phyloP scores from a whole-genome alignment of 2,797 vertebrate genomes.

The Loris lydekkerianus region DNA sequence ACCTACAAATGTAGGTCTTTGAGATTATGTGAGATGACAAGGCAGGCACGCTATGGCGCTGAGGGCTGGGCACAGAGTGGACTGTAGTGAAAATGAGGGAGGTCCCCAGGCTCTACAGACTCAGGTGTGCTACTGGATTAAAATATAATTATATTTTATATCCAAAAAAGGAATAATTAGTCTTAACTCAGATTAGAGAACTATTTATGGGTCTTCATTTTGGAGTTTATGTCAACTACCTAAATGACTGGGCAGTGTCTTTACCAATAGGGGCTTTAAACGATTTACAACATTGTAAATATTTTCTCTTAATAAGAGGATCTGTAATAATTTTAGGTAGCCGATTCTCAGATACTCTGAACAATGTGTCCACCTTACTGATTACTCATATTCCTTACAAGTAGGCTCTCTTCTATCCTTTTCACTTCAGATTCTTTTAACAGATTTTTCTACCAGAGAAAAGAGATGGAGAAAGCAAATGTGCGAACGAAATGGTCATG shows the following conservation, averaged over 20 bases:
- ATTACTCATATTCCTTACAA: background rate
- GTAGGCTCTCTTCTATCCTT: background rate
- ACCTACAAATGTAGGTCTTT: background rate
- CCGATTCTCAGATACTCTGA: background rate
- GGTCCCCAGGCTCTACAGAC: background rate
- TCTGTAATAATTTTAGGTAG: background rate
- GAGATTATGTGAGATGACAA: background rate
- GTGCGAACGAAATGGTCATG: background rate
- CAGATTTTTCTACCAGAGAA: background rate
- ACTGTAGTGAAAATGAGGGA: background rate
- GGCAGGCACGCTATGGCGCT: background rate
- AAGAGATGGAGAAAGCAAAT: background rate
- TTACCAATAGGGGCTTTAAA: background rate
- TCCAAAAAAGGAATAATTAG: background rate
- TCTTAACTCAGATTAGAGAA: background rate
- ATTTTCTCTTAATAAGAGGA: background rate
- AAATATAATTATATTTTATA: background rate
- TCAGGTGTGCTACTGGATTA: background rate
- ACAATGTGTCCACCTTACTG: background rate
- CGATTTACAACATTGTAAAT: background rate
- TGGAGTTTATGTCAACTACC: background rate
- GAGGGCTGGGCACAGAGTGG: too few relatives aligned
- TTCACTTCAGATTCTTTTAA: background rate
- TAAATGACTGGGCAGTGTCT: background rate
- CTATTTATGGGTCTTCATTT: background rate